These are phyloP conservation scores for Nemapogon koenigi DNA, from an alignment of 2,888 invertebrate genomes.

Conservation along the genomic window DNA sequence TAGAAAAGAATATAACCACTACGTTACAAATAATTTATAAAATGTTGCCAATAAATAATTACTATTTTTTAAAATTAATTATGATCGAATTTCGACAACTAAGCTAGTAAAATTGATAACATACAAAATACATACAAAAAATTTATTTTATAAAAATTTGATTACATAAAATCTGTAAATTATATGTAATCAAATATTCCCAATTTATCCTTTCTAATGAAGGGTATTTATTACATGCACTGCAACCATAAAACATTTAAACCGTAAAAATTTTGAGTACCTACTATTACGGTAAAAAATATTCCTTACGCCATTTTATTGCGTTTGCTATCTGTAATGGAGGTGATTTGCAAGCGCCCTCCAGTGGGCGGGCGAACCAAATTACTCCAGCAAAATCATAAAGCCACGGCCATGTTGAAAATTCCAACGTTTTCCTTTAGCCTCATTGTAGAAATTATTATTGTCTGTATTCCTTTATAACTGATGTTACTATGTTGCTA, in stretches of 20 bases:
- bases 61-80: too few relatives aligned
- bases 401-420: slow-evolving; percentile 26
- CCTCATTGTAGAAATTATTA: neutral
- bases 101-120: too few relatives aligned
- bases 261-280: neutral
- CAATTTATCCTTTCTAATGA: too few relatives aligned
- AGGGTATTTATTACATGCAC: too few relatives aligned
- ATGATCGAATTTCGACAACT: too few relatives aligned
- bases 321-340: neutral
- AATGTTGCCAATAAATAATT: too few relatives aligned
- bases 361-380: neutral
- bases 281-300: neutral
- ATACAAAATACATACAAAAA: too few relatives aligned
- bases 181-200: too few relatives aligned
- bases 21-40: too few relatives aligned
- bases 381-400: neutral
- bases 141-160: too few relatives aligned
- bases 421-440: slow-evolving; percentile 14
- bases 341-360: neutral
- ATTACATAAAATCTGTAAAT: too few relatives aligned
- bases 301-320: neutral
- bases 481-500: neutral
- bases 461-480: neutral
- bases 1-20: too few relatives aligned
- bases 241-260: neutral